Conservation (phyloP, 2,113 vertebrate species). For the Tursiops truncatus region DNA sequence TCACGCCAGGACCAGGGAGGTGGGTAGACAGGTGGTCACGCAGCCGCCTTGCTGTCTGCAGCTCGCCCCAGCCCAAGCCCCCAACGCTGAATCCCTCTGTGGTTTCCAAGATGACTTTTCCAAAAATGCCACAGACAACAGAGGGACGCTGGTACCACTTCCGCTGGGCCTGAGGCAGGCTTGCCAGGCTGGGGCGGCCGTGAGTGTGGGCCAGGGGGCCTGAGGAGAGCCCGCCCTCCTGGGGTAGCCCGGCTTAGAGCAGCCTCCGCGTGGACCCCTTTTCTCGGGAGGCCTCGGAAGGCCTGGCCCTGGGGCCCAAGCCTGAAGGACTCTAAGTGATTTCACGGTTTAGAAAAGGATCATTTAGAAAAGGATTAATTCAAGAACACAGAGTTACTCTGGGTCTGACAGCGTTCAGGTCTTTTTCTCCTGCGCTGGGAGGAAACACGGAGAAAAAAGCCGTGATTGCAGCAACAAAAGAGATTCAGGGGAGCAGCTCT, state of each 20-base stretch:
- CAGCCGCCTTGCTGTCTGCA: slow-evolving; percentile 31
- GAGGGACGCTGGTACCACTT: not conserved
- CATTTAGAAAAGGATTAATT: not conserved
- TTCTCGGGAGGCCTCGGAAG: not conserved
- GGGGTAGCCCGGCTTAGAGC: too few species aligned
- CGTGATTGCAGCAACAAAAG: not conserved
- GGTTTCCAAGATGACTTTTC: not conserved
- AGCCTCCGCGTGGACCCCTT: too few species aligned
- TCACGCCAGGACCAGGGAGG: not conserved
- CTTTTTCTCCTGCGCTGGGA: not conserved
- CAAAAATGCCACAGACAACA: not conserved
- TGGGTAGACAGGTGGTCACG: slow-evolving; percentile 26
- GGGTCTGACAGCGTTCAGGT: not conserved
- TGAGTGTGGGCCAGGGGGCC: not conserved
- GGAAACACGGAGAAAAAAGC: not conserved
- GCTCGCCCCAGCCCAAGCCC: not conserved
- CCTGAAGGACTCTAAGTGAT: not conserved
- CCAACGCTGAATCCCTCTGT: not conserved
- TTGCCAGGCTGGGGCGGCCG: not conserved
- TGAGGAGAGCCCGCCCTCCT: not conserved
- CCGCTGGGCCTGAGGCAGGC: not conserved
- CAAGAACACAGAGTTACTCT: not conserved
- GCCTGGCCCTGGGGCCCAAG: not conserved
- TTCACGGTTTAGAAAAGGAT: not conserved
- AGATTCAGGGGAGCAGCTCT: not conserved